Evolutionary conservation across 2,113 vertebrate genomes (phyloP).

Genomic region (Crypturellus undulatus): DNA sequence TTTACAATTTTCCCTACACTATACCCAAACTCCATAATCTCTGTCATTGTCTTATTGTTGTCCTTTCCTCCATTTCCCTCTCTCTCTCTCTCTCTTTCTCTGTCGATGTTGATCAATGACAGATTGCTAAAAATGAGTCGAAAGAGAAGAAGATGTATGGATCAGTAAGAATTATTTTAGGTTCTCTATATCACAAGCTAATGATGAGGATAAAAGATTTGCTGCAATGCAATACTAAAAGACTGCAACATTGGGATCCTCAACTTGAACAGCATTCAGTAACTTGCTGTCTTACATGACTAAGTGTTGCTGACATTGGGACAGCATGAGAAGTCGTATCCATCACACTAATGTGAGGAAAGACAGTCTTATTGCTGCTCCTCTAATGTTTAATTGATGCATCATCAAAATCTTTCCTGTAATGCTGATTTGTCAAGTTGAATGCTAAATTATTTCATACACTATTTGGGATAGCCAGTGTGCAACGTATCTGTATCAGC

Average conservation of each 20-base stretch:
- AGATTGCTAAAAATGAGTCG: background rate
- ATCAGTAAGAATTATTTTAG: background rate
- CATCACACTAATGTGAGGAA: background rate
- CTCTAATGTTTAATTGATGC: background rate
- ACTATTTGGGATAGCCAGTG: fast-evolving
- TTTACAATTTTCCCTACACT: background rate
- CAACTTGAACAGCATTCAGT: background rate
- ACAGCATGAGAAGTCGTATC: background rate
- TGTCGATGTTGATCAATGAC: background rate
- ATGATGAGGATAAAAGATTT: background rate
- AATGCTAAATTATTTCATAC: background rate
- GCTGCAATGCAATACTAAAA: background rate
- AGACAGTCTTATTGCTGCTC: background rate
- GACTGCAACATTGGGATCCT: background rate
- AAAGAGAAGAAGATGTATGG: background rate
- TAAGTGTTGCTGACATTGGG: background rate
- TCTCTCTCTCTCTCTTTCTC: background rate
- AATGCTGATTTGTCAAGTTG: background rate
- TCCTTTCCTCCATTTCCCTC: background rate
- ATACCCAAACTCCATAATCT: background rate
- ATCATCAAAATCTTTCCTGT: background rate
- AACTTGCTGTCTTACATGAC: background rate
- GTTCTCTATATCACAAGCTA: background rate
- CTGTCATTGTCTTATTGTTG: background rate
- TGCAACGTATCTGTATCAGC: background rate